phyloP scores from a whole-genome alignment of 37 sponge, comb jelly and placozoan genomes.

The Diacarnus erythraeanus region DNA sequence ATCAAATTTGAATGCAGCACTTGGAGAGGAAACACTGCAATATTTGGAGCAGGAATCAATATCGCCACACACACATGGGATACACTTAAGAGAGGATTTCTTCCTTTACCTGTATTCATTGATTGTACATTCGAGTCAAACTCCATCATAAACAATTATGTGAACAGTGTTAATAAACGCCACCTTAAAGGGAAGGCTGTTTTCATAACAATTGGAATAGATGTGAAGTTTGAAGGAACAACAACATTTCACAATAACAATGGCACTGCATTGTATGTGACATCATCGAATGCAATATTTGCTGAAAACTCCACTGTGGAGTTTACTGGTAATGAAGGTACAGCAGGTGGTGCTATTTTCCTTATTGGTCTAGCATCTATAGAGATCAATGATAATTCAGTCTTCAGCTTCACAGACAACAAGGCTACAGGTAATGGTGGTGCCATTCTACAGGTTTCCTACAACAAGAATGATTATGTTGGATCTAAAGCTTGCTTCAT shows the following conservation, averaged over 20 bases:
- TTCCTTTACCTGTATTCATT: background rate
- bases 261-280: background rate
- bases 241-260: background rate
- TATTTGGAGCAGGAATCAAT: background rate
- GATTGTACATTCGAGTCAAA: background rate
- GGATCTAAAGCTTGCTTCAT: conserved; percentile 1
- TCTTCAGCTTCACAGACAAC: conserved; percentile 32
- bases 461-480: background rate
- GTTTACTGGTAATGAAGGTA: no score
- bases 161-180: background rate
- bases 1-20: background rate
- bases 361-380: conserved; percentile 23
- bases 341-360: background rate
- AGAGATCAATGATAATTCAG: background rate
- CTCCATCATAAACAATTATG: background rate
- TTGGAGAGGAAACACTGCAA: background rate
- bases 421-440: conserved; percentile 44
- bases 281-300: background rate
- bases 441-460: conserved; percentile 23
- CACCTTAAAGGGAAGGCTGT: background rate
- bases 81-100: background rate
- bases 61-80: background rate
- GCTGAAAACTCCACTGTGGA: background rate
- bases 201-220: background rate
- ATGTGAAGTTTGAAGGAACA: background rate